Conservation (phyloP, 2,113 vertebrate genomes). For the Vulpes ferrilata region DNA sequence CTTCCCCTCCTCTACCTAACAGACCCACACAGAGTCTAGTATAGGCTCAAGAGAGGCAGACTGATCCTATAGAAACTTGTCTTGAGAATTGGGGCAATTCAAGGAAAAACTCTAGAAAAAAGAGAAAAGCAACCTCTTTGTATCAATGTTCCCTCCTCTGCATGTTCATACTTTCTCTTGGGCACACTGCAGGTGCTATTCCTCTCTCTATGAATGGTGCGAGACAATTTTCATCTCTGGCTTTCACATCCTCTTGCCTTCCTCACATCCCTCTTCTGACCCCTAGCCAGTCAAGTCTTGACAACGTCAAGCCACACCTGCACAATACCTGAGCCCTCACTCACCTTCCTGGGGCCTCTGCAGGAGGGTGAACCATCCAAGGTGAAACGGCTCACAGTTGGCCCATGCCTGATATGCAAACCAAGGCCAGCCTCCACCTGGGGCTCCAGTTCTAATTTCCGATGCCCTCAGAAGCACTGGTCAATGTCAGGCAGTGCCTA, state of each 20-base stretch:
- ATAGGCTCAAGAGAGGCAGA: not conserved
- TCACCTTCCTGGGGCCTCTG: not conserved
- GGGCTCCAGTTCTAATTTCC: conserved; percentile 10
- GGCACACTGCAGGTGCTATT: not conserved
- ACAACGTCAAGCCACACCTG: not conserved
- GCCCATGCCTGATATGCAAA: not conserved
- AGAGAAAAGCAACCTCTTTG: not conserved
- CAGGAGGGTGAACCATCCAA: conserved; percentile 1
- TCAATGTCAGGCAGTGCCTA: conserved; percentile 51
- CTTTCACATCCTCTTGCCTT: not conserved
- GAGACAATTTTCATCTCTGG: conserved; percentile 56
- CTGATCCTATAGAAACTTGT: not conserved
- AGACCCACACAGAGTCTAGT: not conserved
- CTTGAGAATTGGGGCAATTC: not conserved
- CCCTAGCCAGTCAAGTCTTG: not conserved
- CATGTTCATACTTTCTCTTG: conserved; percentile 25
- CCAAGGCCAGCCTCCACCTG: not conserved
- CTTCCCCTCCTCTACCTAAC: not conserved
- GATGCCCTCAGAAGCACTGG: not conserved
- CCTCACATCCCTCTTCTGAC: not conserved
- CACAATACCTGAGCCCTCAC: not conserved
- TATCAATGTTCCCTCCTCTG: not conserved
- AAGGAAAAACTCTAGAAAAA: not conserved
- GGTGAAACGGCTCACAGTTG: not conserved
- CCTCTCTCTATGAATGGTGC: not conserved